Percentiles rank a stretch among this genome's conserved stretches.
phyloP scores from a whole-genome alignment of 1,140 invertebrate genomes.

The Tetramorium parvispinum region DNA sequence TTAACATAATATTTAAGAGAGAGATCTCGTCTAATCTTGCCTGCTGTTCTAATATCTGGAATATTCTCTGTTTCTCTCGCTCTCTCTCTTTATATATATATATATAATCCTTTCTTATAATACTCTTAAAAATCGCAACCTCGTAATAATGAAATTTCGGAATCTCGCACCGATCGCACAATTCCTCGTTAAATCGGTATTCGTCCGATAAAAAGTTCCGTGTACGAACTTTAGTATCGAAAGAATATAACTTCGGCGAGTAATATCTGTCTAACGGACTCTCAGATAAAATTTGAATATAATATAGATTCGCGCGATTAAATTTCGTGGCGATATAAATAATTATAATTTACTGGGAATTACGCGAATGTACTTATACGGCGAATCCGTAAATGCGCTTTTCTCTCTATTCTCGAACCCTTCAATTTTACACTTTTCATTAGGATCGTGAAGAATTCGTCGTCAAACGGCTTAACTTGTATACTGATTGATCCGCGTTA shows the following conservation, averaged over 20 bases:
- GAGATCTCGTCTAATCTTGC: constrained; percentile 31
- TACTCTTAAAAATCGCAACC: constrained; percentile 26
- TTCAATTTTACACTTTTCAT: constrained; percentile 17
- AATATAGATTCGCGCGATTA: constrained; percentile 6
- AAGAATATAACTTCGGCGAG: background rate
- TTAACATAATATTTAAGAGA: constrained; percentile 65
- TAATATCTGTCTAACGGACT: constrained; percentile 18
- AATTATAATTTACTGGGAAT: background rate
- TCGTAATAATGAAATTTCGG: constrained; percentile 49
- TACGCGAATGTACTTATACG: background rate
- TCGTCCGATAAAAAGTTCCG: background rate
- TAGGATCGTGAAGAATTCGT: constrained; percentile 4
- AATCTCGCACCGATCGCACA: constrained; percentile 54
- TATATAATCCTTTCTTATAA: constrained; percentile 41
- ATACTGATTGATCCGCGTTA: background rate
- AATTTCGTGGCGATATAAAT: constrained; percentile 14
- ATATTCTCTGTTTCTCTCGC: constrained; percentile 22
- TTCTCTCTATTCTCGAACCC: background rate
- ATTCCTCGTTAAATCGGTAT: constrained; percentile 54
- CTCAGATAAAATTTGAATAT: constrained; percentile 19
- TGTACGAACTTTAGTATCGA: background rate
- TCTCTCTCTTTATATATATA: constrained; percentile 5
- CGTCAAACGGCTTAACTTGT: background rate
- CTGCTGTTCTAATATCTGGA: constrained; percentile 54
- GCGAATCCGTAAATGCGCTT: background rate